Evolutionary conservation across 2,113 vertebrate species (phyloP).

Genomic region (Hypanus sabinus): DNA sequence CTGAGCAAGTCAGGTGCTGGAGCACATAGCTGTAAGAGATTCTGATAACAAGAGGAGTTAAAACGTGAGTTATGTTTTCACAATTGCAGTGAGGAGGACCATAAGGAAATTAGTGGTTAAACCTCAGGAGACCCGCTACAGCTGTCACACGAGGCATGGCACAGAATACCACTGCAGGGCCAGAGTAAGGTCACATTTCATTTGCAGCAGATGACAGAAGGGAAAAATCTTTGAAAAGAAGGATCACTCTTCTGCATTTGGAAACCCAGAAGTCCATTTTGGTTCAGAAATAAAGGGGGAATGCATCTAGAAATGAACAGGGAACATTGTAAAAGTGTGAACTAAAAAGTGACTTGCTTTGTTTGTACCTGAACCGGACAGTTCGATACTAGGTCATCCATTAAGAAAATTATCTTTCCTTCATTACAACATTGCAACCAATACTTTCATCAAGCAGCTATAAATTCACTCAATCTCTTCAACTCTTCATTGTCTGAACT

Average conservation of each 20-base stretch:
- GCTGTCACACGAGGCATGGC: neutral
- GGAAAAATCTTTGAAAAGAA: neutral
- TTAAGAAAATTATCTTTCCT: too few relatives aligned
- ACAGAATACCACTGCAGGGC: neutral
- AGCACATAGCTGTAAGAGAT: neutral
- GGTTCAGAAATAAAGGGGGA: neutral
- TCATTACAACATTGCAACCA: too few relatives aligned
- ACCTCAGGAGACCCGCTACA: neutral
- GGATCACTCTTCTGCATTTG: neutral
- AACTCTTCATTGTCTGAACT: too few relatives aligned
- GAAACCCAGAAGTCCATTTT: neutral
- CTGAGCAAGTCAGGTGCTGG: neutral
- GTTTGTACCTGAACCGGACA: too few relatives aligned
- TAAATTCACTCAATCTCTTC: too few relatives aligned
- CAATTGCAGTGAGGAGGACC: neutral
- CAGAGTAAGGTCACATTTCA: neutral
- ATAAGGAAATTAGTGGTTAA: neutral
- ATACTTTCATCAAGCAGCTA: too few relatives aligned
- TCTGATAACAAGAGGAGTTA: neutral
- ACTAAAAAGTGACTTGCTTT: too few relatives aligned
- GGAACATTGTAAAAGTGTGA: too few relatives aligned
- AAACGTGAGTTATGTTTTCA: neutral
- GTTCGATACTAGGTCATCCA: too few relatives aligned
- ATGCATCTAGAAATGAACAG: neutral
- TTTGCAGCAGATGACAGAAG: neutral